Conservation (phyloP, 2,797 vertebrate genomes). For the Peromyscus melanophrys region DNA sequence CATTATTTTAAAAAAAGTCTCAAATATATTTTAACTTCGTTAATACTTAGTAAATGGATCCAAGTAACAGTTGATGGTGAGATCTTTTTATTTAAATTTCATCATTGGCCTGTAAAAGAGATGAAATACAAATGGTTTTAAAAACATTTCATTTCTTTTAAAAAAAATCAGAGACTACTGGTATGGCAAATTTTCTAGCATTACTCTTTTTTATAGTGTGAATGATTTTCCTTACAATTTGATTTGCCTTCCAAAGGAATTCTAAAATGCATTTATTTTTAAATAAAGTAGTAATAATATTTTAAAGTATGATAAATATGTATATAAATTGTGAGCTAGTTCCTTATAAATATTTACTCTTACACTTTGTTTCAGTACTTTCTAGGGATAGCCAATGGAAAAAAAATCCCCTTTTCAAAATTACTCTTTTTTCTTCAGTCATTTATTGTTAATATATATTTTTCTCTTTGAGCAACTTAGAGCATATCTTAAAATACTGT, state of each 20-base stretch:
- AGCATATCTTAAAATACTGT: conserved; percentile 4
- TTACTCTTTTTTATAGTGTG: not conserved
- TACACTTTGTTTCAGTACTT: not conserved
- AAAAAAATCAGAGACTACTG: not conserved
- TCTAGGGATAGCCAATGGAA: not conserved
- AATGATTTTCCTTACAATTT: conserved; percentile 5
- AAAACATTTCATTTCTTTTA: conserved; percentile 2
- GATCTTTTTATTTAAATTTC: conserved; percentile 65
- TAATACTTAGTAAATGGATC: conserved; percentile 22
- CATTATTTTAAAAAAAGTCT: conserved; percentile 47
- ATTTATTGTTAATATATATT: not conserved
- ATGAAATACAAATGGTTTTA: conserved; percentile 55
- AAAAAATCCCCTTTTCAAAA: not conserved
- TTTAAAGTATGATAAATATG: not conserved
- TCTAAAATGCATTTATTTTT: not conserved
- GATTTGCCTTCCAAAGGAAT: not conserved
- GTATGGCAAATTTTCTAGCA: not conserved
- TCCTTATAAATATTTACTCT: conserved; percentile 17
- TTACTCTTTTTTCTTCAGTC: not conserved
- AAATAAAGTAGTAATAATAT: not conserved
- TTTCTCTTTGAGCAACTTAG: not conserved
- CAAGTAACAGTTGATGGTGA: conserved; percentile 19
- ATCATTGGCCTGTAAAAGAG: conserved; percentile 57
- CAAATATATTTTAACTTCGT: not conserved
- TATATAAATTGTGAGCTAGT: not conserved